Evolutionary conservation across 2,113 vertebrate genomes (phyloP).

Genomic region (Ahaetulla prasina): DNA sequence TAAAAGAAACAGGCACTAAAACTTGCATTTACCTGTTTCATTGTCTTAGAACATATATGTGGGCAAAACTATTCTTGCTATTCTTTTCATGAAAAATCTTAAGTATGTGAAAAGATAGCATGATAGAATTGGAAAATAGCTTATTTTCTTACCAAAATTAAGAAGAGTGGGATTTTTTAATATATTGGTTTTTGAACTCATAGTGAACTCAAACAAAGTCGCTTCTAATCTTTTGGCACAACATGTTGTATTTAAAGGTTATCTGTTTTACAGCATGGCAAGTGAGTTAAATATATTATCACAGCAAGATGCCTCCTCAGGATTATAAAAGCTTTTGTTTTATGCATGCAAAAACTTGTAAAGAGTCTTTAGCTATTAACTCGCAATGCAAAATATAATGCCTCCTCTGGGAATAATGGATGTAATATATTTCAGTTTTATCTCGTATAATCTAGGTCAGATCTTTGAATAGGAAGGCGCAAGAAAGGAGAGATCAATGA

Average conservation of each 20-base stretch:
- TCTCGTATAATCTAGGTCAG: constrained; percentile 32
- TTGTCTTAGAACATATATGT: constrained; percentile 2
- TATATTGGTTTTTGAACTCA: constrained; percentile 18
- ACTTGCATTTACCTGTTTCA: background rate
- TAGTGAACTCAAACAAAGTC: constrained; percentile 23
- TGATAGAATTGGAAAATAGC: background rate
- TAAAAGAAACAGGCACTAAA: background rate
- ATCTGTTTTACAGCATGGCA: constrained; percentile 32
- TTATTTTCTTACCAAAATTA: constrained; percentile 30
- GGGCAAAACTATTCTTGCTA: background rate
- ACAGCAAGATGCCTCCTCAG: constrained; percentile 34
- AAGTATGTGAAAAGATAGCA: constrained; percentile 3
- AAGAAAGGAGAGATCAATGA: constrained; percentile 42
- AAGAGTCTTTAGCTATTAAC: constrained; percentile 24
- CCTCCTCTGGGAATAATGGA: constrained; percentile 39
- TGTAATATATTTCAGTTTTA: constrained; percentile 56
- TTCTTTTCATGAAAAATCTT: constrained; percentile 18
- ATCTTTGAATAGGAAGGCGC: constrained; percentile 38
- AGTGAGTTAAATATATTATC: constrained; percentile 50
- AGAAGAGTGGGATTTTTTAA: background rate
- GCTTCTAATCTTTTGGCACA: constrained; percentile 34
- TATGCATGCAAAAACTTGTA: constrained; percentile 55
- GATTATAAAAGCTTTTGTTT: constrained; percentile 55
- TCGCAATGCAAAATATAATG: constrained; percentile 28
- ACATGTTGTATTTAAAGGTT: constrained; percentile 52